Conservation (phyloP, 2,888 invertebrate species). For the Heliothis peltigera region DNA sequence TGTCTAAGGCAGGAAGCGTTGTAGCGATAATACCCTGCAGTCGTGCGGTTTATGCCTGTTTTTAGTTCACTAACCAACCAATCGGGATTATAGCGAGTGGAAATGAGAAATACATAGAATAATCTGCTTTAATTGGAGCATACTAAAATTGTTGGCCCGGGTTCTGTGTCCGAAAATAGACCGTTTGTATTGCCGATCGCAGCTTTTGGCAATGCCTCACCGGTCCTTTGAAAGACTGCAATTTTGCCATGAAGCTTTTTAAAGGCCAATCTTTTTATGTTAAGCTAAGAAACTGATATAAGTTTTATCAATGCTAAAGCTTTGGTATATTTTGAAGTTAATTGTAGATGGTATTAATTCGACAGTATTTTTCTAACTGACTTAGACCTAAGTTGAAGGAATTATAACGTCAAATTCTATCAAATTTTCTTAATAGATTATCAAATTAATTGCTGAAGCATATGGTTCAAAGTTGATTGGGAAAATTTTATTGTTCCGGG, state of each 20-base stretch:
- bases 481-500: no score
- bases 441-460: no score
- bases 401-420: slow-evolving; percentile 34
- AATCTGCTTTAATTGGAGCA: slow-evolving; percentile 37
- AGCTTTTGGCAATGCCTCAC: slow-evolving; percentile 18
- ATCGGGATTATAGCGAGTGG: slow-evolving; percentile 18
- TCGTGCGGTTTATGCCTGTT: slow-evolving; percentile 24
- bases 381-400: slow-evolving; percentile 6
- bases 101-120: slow-evolving; percentile 39
- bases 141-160: slow-evolving; percentile 24
- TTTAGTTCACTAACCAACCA: slow-evolving; percentile 25
- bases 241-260: slow-evolving; percentile 9
- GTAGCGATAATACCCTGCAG: slow-evolving; percentile 21
- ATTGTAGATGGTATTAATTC: background rate
- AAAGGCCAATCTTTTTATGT: slow-evolving; percentile 7
- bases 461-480: no score
- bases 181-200: slow-evolving; percentile 21
- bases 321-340: background rate
- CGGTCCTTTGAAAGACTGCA: slow-evolving; percentile 20
- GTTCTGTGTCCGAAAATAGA: slow-evolving; percentile 32
- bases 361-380: background rate
- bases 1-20: slow-evolving; percentile 17
- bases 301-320: background rate
- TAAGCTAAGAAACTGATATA: slow-evolving; percentile 1
- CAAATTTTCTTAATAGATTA: no score